Percentiles rank a stretch among this genome's conserved stretches.
phyloP scores from a whole-genome alignment of 2,113 vertebrate genomes.

The Haemorhous mexicanus region DNA sequence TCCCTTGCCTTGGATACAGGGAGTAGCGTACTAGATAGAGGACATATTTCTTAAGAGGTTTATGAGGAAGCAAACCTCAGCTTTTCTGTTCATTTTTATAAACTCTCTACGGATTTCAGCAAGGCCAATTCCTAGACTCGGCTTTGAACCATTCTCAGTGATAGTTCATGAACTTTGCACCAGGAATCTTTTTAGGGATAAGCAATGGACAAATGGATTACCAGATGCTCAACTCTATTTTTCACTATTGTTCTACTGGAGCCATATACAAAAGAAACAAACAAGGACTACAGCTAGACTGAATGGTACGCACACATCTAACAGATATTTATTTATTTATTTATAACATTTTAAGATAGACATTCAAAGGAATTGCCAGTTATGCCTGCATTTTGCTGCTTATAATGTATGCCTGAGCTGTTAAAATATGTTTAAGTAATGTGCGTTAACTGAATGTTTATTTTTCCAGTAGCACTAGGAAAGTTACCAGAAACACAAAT shows the following conservation, averaged over 20 bases:
- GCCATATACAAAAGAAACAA: not conserved
- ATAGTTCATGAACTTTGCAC: not conserved
- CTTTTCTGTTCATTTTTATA: not conserved
- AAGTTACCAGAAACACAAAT: not conserved
- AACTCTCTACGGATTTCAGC: not conserved
- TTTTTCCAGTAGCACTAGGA: not conserved
- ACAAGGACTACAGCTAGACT: not conserved
- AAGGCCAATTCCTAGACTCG: not conserved
- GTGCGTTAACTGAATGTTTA: not conserved
- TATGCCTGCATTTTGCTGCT: not conserved
- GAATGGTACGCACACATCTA: fast-evolving
- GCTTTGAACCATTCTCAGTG: not conserved
- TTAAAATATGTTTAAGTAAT: not conserved
- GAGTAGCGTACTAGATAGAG: not conserved
- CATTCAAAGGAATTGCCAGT: not conserved
- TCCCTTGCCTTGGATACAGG: not conserved
- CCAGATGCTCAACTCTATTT: not conserved
- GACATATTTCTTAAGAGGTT: not conserved
- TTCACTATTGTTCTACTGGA: not conserved
- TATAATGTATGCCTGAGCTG: not conserved
- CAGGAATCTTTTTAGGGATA: not conserved
- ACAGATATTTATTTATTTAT: not conserved
- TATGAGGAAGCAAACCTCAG: not conserved
- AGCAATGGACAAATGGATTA: not conserved
- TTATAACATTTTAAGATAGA: not conserved